Evolutionary conservation across 92 coral and sea anemone genomes (phyloP), one percentile per base, ranked within the genome.

Genomic region (Desmophyllum pertusum): DNA sequence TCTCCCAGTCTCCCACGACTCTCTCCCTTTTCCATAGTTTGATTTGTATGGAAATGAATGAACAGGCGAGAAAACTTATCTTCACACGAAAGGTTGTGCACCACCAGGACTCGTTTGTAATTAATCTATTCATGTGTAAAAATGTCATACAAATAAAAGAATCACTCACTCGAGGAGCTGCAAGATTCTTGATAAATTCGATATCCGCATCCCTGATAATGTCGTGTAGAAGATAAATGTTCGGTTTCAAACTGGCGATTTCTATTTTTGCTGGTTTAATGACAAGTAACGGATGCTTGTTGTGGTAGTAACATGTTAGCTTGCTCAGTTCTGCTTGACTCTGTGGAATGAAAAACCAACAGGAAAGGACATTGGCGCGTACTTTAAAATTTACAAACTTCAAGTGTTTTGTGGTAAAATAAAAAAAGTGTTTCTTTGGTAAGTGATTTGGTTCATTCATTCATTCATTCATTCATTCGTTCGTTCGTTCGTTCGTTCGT

Each of bases 251-350:
- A 89, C 86, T 87, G 5, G 95, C 84, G 37, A 89, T 81, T 69
- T 96, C 99, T n/a, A 94, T 88, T 57, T 93, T 92, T 10, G 89
- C 91, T 0, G 99, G 99, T 69, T 89, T 93, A 46, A 96, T 83
- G 6, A 86, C 63, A 36, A 94, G 86, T 64, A 82, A 29, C 0
- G 98, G 98, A 52, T 93, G 90, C 33, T 85, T 83, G 43, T 88
- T 87, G 84, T 84, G 91, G 55, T 92, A 91, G 68, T 96, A 94
- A 33, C 93, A 94, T 35, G 79, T 75, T 19, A 96, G 67, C 78
- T 81, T 84, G 57, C 86, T 91, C n/a, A 78, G 75, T 31, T 96
- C 96, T 45, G 72, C 87, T 61, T 84, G 86, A 51, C 87, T 78
- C 98, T 96, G 88, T 23, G 65, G 80, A 57, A 48, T 29, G 51